Evolutionary conservation across 2,797 vertebrate genomes (phyloP), one percentile per base, ranked within the genome.

Genomic region (Arvicola amphibius): DNA sequence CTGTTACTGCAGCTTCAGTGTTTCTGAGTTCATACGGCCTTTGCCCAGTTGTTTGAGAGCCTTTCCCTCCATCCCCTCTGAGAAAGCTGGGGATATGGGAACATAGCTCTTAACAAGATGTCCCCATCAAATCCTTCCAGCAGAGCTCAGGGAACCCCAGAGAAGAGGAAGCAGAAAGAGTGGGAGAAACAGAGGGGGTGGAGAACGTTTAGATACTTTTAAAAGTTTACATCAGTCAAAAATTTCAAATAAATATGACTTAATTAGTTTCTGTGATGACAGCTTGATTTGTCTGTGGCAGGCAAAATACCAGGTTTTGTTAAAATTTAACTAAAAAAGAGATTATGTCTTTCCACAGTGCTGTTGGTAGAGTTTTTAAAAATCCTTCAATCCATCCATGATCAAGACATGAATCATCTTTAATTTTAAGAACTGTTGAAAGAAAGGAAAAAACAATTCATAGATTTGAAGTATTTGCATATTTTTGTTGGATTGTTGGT

Each of bases 371-470:
- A 90, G 1, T 43, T 92, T 51, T 56, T 23, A 13, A 80, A 93
- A 89, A 89, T 84, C 17, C 51, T 43, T 79, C 37, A 78, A 1
- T 76, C 17, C 8, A 27, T 48, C 12, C 19, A 69, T 46, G 34
- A 32, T 37, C 17, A 77, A 76, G 12, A n/a, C 27, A 29, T 80
- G 48, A 91, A 80, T 71, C 29, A 85, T 77, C 14, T 46, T 21
- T 13, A 51, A 43, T 89, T 81, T 89, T 25, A 91, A 32, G 76
- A 94, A 81, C 10, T 89, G n/a, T 63, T 86, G 27, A 81, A 51
- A 19, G 37, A 78, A 90, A 93, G 11, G 29, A 51, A 96, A 51
- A 96, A 91, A 59, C 2, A 90, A 88, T 85, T 95, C 14, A 84
- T 92, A 80, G 11, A 48, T 87, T 51, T 85, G 19, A 86, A 51